A percentile compares a stretch with the other conserved stretches of the same genome.
phyloP scores from a whole-genome alignment of 2,113 vertebrate genomes.

The Burhinus oedicnemus region DNA sequence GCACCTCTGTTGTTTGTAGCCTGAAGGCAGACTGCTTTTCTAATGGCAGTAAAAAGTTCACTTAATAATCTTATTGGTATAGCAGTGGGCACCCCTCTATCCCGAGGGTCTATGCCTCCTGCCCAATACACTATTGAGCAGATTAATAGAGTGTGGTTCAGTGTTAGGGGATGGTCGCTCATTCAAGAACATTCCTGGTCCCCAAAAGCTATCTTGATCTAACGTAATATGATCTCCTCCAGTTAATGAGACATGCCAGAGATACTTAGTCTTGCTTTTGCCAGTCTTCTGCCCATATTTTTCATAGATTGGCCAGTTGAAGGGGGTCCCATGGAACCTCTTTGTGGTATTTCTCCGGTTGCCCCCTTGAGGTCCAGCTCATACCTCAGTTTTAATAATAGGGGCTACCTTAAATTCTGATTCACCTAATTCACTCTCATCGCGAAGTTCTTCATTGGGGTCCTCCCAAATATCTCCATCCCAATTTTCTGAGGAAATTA shows the following conservation, averaged over 20 bases:
- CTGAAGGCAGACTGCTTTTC: neutral
- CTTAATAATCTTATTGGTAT: neutral
- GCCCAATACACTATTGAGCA: accelerated
- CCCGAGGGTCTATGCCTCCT: neutral
- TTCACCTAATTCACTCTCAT: neutral
- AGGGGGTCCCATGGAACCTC: neutral
- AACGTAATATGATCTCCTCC: neutral
- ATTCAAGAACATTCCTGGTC: neutral
- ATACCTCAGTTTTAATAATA: neutral
- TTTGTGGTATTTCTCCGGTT: neutral
- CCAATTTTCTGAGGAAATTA: neutral
- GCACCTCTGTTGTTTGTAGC: neutral
- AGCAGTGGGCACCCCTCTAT: neutral
- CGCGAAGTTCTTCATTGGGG: neutral
- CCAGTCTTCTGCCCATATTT: neutral
- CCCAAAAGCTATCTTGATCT: neutral
- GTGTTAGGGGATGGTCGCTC: neutral
- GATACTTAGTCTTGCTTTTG: neutral
- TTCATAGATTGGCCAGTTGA: neutral
- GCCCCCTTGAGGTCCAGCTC: neutral
- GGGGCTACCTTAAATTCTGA: neutral
- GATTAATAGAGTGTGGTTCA: neutral
- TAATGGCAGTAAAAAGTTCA: neutral
- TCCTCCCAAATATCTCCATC: neutral
- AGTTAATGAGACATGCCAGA: neutral